Base-by-base conservation (phyloP, 2,888 invertebrate species). In the Lottia gigantea region DNA sequence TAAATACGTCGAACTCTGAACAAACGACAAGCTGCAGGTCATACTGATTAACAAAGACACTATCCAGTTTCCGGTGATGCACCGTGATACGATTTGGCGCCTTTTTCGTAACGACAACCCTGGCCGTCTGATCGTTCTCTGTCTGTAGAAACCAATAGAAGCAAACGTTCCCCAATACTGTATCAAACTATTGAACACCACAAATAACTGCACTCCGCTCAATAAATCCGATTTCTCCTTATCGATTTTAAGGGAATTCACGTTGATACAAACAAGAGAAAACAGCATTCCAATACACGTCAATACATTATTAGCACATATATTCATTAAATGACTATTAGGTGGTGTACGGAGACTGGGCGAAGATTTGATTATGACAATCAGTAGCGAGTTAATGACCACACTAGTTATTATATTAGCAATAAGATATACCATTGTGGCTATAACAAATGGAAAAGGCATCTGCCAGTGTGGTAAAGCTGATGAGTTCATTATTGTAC, bases 321-420 rank as follows among this genome's bases (percentile, higher is more conserved):
- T 86, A 74, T 85, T 87, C 66, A 86, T 78, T 15, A 87, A 79
- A 69, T 86, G 85, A 15, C 77, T 80, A 74, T 87, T 87, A 26
- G 87, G 85, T 2, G 87, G 86, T 8, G 87, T 85, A 67, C 77
- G 80, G 61, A 86, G 75, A 49, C 80, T 83, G n/a, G 86, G 84
- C 0, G 86, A 86, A 65, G 78, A 73, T 66, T 80, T 78, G 12
- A 85, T 83, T 15, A 84, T 83, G 23, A 80, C 26, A 11, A 86
- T 82, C 31, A 87, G 78, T 11, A 84, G 68, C 4, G 55, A 25
- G 70, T 77, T 77, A 46, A 77, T 68, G 19, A 74, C 31, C 14
- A 77, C 49, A 19, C 74, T 75, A 61, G 66, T 61, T n/a, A 66
- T 55, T n/a, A 66, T 61, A 67, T 73, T 74, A 26, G 62, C 26